Percentiles rank a stretch among this genome's conserved stretches.
These are phyloP conservation scores for Drosophila pseudoobscura DNA, from an alignment of 1,140 invertebrate genomes.

Conservation along the genomic window DNA sequence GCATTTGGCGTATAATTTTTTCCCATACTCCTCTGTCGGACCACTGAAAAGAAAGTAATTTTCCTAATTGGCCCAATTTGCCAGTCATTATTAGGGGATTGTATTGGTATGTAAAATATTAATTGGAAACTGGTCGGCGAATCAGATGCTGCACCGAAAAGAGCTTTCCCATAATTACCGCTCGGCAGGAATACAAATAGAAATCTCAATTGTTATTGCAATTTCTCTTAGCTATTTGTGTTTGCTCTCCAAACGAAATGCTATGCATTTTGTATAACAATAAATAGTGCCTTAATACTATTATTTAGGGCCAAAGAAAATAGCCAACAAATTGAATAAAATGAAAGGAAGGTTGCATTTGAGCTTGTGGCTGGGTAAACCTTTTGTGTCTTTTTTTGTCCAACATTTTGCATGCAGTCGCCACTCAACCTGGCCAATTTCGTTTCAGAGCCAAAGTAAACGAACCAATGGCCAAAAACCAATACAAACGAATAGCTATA, in stretches of 20 bases:
- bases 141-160: not conserved
- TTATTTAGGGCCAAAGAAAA: slow-evolving; percentile 5
- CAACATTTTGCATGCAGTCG: slow-evolving; percentile 35
- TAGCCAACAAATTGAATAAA: slow-evolving; percentile 19
- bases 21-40: slow-evolving; percentile 1
- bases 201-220: not conserved
- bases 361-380: slow-evolving; percentile 4
- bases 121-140: slow-evolving; percentile 39
- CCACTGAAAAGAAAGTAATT: slow-evolving; percentile 28
- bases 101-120: slow-evolving; percentile 30
- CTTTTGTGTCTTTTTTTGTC: not conserved
- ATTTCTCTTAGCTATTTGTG: slow-evolving; percentile 2
- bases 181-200: too few relatives aligned
- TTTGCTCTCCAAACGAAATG: not conserved
- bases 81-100: slow-evolving; percentile 44
- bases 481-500: slow-evolving; percentile 15
- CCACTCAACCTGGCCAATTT: slow-evolving; percentile 59
- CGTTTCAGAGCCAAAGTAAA: slow-evolving; percentile 51
- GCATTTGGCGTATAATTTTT: slow-evolving; percentile 43
- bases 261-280: slow-evolving; percentile 10
- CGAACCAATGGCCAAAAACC: slow-evolving; percentile 42
- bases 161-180: not conserved
- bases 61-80: slow-evolving; percentile 63
- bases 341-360: slow-evolving; percentile 4
- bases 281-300: not conserved